phyloP scores from a whole-genome alignment of 2,113 vertebrate species.

The Emydura subglobosa region DNA sequence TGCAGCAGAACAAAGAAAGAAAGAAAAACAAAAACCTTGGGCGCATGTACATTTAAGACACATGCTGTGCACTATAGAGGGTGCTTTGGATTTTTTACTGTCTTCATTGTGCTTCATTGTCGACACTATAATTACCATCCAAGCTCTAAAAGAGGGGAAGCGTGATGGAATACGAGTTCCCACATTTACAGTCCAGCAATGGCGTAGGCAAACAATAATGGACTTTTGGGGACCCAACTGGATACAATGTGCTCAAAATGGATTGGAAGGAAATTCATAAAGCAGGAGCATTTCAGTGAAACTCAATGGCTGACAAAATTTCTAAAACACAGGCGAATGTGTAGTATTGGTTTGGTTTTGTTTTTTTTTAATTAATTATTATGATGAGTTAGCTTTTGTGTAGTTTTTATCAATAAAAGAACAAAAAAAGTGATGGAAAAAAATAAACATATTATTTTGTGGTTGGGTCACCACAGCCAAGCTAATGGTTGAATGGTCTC shows the following conservation, averaged over 20 bases:
- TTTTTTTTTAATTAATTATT: constrained; percentile 81
- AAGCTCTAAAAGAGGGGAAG: constrained; percentile 16
- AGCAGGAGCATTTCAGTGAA: constrained; percentile 46
- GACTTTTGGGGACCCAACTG: constrained; percentile 32
- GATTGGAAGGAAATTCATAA: constrained; percentile 28
- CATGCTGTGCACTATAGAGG: constrained; percentile 38
- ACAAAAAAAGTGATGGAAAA: constrained; percentile 70
- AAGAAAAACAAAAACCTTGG: constrained; percentile 52
- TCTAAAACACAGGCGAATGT: constrained; percentile 75
- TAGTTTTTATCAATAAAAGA: constrained; percentile 88
- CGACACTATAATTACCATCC: constrained; percentile 21
- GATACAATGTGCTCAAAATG: constrained; percentile 16
- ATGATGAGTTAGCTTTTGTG: constrained; percentile 84
- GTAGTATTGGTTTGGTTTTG: constrained; percentile 62
- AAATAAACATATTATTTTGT: constrained; percentile 83
- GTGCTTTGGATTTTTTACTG: constrained; percentile 47
- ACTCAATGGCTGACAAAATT: constrained; percentile 67
- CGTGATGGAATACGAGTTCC: constrained; percentile 26
- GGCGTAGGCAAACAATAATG: constrained; percentile 7
- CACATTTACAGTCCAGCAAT: constrained; percentile 16
- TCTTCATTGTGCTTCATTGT: constrained; percentile 60
- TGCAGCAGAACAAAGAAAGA: constrained; percentile 48
- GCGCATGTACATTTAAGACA: constrained; percentile 63
- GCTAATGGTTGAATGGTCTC: constrained; percentile 66
- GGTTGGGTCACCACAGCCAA: constrained; percentile 74